Conservation (phyloP, 2,113 vertebrate genomes). For the Perca fluviatilis region DNA sequence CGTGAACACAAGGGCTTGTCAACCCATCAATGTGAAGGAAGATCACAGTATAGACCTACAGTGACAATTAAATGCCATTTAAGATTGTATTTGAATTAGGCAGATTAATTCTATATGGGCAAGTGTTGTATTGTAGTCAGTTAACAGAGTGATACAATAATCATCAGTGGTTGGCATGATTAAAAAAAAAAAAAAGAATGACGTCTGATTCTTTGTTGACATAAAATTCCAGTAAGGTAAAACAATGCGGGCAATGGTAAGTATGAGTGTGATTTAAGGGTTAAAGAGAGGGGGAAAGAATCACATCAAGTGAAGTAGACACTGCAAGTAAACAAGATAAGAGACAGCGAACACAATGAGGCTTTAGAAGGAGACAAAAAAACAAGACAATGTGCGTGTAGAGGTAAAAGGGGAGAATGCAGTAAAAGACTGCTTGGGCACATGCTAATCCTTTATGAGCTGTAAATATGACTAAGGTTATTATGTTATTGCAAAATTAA, state of each 20-base stretch:
- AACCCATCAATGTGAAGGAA: constrained; percentile 25
- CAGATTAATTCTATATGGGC: neutral
- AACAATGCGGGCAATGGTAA: neutral
- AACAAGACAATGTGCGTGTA: neutral
- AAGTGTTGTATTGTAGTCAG: neutral
- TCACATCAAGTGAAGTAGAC: neutral
- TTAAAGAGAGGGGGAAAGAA: neutral
- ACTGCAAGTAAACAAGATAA: neutral
- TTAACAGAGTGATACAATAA: neutral
- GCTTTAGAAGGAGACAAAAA: neutral
- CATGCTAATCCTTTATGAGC: neutral
- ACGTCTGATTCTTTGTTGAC: neutral
- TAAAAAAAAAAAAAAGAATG: constrained; percentile 11
- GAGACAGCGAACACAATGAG: neutral
- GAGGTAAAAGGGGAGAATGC: neutral
- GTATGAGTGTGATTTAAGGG: neutral
- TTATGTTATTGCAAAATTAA: neutral
- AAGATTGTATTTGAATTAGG: constrained; percentile 19
- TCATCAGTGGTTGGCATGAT: neutral
- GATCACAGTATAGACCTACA: constrained; percentile 21
- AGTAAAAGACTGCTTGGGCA: neutral
- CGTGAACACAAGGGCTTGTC: constrained; percentile 15
- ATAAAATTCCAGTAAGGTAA: constrained; percentile 4
- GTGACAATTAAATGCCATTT: constrained; percentile 33
- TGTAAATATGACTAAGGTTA: neutral